Evolutionary conservation across 2,797 vertebrate species (phyloP), one percentile per base, ranked within the genome.

Genomic region (Platyrinchus mystaceus): DNA sequence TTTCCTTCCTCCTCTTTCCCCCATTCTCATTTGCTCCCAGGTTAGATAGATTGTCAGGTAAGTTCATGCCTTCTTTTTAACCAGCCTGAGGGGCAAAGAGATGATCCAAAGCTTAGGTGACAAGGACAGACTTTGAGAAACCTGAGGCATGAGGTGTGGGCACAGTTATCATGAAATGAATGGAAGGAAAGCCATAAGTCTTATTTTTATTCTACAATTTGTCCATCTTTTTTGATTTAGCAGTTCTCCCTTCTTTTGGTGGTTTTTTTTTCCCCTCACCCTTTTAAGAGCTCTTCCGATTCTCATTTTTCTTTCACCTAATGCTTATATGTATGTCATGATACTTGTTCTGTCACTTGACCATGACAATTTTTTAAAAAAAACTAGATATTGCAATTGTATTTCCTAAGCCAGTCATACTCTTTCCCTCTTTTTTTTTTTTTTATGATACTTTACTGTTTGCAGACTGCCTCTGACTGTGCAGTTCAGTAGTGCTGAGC

Each of bases 401-500:
- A n/a, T 70, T 89, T 87, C 44, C 64, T 67, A 66, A 87, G 14
- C n/a, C 28, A 22, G 14, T 49, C 26, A 6, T 75, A 30, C 39
- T 66, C 15, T 79, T 92, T 7, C 3, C 10, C 22, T 47, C 4
- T 32, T 20, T 43, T 0, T 41, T 60, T 47, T 34, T 37, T 37
- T 70, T 27, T 68, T 87, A 4, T 60, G 41, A 9, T 67, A 18
- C 80, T 91, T 91, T 91, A 58, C n/a, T 68, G 17, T 87, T 87
- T 71, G 44, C 75, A 74, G 68, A 12, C 60, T 2, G 23, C 71
- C 53, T 94, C 84, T 84, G 76, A 80, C 64, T 60, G 19, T 55
- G 79, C 89, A 86, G 34, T 78, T 95, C 37, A 60, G 47, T 78
- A 83, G 37, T 86, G 76, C 76, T 78, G 94, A 91, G 76, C 87